Evolutionary conservation across 2,113 vertebrate species (phyloP).

Genomic region (Chloropsis hardwickii): DNA sequence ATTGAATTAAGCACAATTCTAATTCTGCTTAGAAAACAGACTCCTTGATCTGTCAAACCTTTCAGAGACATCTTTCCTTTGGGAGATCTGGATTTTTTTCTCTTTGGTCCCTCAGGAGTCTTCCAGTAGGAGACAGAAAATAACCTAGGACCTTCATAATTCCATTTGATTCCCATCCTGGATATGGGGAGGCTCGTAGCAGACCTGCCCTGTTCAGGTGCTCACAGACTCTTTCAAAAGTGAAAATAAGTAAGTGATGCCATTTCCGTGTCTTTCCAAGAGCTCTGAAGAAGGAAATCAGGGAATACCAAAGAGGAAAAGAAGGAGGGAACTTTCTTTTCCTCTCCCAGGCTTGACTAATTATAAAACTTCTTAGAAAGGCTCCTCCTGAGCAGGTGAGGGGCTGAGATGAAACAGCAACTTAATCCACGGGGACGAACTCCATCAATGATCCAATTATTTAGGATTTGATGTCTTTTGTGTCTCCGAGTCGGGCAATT

Average conservation of each 20-base stretch:
- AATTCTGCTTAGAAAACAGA: neutral
- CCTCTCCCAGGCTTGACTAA: neutral
- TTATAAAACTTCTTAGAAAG: neutral
- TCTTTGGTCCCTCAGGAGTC: neutral
- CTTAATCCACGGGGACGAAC: slow-evolving; percentile 28
- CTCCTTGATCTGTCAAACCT: neutral
- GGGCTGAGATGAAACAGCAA: neutral
- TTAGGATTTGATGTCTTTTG: slow-evolving; percentile 10
- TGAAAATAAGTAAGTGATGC: neutral
- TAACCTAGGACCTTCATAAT: neutral
- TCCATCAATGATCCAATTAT: slow-evolving; percentile 57
- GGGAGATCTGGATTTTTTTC: neutral
- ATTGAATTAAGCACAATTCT: neutral
- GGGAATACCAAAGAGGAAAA: neutral
- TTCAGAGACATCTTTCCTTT: neutral
- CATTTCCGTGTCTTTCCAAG: neutral
- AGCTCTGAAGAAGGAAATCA: neutral
- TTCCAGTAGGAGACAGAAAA: neutral
- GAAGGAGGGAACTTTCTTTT: neutral
- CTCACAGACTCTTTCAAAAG: neutral
- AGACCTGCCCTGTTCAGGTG: neutral
- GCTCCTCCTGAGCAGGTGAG: slow-evolving; percentile 16
- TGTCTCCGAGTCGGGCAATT: neutral
- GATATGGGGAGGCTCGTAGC: neutral
- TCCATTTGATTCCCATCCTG: neutral